Percentiles rank a stretch among this genome's conserved stretches.
Conservation (phyloP, 2,113 vertebrate genomes). For the Pithys albifrons region DNA sequence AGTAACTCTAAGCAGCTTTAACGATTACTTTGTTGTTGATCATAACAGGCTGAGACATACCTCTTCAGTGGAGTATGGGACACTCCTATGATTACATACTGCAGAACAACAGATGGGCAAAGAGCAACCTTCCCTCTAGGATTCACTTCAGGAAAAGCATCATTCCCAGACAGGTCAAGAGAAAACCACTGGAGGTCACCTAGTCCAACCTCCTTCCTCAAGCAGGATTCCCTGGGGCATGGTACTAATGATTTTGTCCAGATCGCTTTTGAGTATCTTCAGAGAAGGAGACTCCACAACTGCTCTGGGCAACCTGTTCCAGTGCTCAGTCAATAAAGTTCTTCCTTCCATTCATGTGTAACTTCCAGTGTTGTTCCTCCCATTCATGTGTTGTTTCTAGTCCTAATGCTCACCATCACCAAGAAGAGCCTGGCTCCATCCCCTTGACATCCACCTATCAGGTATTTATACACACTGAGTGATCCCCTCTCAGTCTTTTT, state of each 20-base stretch:
- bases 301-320: neutral
- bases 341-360: neutral
- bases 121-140: neutral
- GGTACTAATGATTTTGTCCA: neutral
- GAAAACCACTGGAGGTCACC: neutral
- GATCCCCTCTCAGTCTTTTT: neutral
- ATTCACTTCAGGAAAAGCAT: neutral
- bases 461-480: neutral
- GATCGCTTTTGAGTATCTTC: neutral
- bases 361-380: no score
- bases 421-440: neutral
- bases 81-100: neutral
- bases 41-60: neutral
- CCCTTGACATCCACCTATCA: rapidly evolving
- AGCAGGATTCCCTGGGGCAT: neutral
- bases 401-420: neutral
- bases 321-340: neutral
- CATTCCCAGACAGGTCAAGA: neutral
- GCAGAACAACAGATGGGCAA: neutral
- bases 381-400: neutral
- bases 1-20: neutral
- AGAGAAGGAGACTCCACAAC: neutral
- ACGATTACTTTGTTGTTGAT: neutral
- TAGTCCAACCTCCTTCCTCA: neutral
- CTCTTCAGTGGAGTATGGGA: neutral